A percentile compares a stretch with the other conserved stretches of the same genome.
Evolutionary conservation across 2,797 vertebrate species (phyloP).

Genomic region (Notoglanidium macrostoma): DNA sequence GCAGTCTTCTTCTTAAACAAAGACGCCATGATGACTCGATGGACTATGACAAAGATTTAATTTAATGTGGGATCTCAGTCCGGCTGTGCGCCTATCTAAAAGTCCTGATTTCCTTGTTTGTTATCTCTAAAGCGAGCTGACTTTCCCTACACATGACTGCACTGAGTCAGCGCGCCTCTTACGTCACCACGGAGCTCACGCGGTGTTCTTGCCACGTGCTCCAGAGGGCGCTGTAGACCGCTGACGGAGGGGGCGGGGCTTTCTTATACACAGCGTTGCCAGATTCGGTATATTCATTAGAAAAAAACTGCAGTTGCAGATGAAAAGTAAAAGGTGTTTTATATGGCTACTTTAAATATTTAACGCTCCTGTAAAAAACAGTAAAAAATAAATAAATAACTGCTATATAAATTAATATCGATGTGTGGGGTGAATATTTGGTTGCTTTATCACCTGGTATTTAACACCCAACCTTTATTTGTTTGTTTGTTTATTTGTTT

Average conservation of each 20-base stretch:
- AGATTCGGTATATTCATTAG: background rate
- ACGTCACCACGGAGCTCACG: constrained; percentile 68
- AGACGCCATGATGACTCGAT: constrained; percentile 79
- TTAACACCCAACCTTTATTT: background rate
- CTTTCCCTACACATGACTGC: constrained; percentile 61
- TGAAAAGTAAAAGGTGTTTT: background rate
- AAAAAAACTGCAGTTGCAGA: background rate
- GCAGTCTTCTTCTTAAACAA: constrained; percentile 97
- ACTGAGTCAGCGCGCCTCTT: constrained; percentile 53
- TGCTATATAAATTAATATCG: background rate
- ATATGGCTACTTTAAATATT: background rate
- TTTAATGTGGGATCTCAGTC: background rate
- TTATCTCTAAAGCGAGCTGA: constrained; percentile 57
- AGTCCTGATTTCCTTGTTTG: constrained; percentile 67
- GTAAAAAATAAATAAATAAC: background rate
- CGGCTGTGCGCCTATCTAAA: constrained; percentile 47
- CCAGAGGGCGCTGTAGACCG: constrained; percentile 37
- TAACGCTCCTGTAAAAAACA: background rate
- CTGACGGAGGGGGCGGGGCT: background rate
- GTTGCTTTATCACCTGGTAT: background rate
- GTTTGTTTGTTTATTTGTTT: too few species aligned
- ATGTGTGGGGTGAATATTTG: background rate
- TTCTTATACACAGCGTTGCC: background rate
- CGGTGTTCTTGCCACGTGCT: constrained; percentile 41
- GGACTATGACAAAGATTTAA: background rate